phyloP scores from a whole-genome alignment of 2,888 invertebrate genomes.

The Bellardia bayeri region DNA sequence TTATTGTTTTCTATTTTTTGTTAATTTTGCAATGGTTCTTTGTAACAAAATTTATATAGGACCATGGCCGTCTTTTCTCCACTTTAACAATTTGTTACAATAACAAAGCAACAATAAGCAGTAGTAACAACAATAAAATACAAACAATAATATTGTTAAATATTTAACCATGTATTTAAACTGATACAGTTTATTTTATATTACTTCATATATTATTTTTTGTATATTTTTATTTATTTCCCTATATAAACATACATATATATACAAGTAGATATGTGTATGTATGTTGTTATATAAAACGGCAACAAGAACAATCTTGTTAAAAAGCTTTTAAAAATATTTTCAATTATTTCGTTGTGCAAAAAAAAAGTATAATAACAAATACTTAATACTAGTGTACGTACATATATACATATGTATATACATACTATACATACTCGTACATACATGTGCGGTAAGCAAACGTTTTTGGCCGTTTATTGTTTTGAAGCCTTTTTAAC shows the following conservation, averaged over 20 bases:
- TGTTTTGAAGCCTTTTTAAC: conserved; percentile 48
- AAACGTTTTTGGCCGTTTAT: background rate
- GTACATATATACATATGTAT: background rate
- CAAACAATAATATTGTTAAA: conserved; percentile 41
- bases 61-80: conserved; percentile 34
- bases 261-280: background rate
- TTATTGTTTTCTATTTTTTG: conserved; percentile 22
- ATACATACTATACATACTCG: no score
- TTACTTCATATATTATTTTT: conserved; percentile 8
- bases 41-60: conserved; percentile 35
- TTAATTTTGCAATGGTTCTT: conserved; percentile 17
- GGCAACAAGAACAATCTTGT: conserved; percentile 55
- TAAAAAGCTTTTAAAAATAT: conserved; percentile 64
- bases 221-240: background rate
- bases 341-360: conserved; percentile 57
- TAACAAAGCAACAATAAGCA: conserved; percentile 28
- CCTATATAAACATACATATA: background rate
- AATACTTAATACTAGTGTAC: background rate
- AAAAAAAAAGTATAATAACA: background rate
- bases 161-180: conserved; percentile 58
- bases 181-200: conserved; percentile 40
- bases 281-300: background rate
- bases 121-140: conserved; percentile 46
- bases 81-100: conserved; percentile 39
- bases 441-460: background rate